Conservation (phyloP, 35 echinoderm and acorn worm genomes). For the Lytechinus variegatus region DNA sequence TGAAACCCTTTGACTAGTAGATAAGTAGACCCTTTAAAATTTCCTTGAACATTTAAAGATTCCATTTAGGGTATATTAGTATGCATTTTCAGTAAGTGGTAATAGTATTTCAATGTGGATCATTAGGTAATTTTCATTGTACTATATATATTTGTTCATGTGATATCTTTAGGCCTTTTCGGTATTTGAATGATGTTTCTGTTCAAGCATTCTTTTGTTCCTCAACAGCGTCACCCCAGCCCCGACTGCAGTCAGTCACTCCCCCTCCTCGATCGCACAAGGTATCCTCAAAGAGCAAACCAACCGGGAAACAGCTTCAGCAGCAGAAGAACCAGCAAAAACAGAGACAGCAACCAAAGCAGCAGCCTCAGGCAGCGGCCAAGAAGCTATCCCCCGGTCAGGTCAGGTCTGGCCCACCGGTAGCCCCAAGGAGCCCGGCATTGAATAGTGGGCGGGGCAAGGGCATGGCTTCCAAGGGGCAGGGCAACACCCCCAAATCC, state of each 20-base stretch:
- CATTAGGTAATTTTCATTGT: neutral
- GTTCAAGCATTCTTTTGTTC: neutral
- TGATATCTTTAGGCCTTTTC: neutral
- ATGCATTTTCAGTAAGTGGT: neutral
- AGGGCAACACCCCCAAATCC: slow-evolving; percentile 46
- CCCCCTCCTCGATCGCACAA: neutral
- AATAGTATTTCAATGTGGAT: neutral
- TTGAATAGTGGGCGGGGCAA: neutral
- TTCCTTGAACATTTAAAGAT: too few relatives aligned
- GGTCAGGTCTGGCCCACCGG: slow-evolving; percentile 74
- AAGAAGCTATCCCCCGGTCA: neutral
- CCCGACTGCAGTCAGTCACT: neutral
- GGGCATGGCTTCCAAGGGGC: slow-evolving; percentile 4
- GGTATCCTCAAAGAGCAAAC: slow-evolving; percentile 21
- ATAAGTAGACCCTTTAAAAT: too few relatives aligned
- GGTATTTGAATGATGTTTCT: neutral
- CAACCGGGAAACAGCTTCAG: neutral
- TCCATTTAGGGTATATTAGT: too few relatives aligned
- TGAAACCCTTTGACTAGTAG: too few relatives aligned
- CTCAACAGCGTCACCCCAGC: neutral
- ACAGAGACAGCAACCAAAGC: neutral
- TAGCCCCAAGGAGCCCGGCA: slow-evolving; percentile 60
- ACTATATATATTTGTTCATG: neutral
- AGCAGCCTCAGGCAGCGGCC: neutral
- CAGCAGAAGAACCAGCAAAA: neutral